Base-by-base conservation (phyloP, 2,113 vertebrate species). In the Malaclemys terrapin region DNA sequence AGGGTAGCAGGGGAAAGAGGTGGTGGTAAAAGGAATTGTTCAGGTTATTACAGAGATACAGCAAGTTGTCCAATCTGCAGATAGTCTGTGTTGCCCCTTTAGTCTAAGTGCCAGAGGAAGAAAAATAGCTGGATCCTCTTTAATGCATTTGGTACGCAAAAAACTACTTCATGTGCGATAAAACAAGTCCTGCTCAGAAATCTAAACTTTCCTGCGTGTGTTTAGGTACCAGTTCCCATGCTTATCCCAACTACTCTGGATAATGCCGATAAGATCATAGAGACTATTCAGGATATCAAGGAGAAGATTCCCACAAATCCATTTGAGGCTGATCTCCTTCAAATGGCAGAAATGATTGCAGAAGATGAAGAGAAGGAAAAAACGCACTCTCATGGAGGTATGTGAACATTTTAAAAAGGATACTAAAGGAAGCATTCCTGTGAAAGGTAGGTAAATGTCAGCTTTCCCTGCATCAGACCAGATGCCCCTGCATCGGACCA, bases 281-380 rank as follows among this genome's bases (percentile, higher is more conserved):
- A 99, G 94, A 98, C 98, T 81, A 99, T 99, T 98, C 98, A 99
- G 96, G 98, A 99, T 92, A 98, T 99, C 95, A 99, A 99, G 90
- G 98, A 99, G 72, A 99, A 99, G 96, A 98, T 99, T 94, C 98
- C 99, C 47, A 97, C 99, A 0, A 98, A 99, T 95, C 98, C 99
- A 0, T 99, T 99, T 91, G 99, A 99, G 97, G 99, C 99, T 3
- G 99, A 99, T 96, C 98, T 99, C 87, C 99, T 99, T 97, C 99
- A 99, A 96, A 99, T 99, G 99, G 99, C 99, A n/a, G 99, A 99
- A 98, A 99, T 99, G 97, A 99, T 99, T 86, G 99, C 99, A 19
- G 99, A 99, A 93, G 98, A 99, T 87, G 98, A 98, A n/a, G 98
- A 98, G 54, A 98, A 98, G 80, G 99, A 98, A 11, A 99, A 98